phyloP scores from a whole-genome alignment of 2,888 invertebrate species.

The Yponomeuta evonymella region DNA sequence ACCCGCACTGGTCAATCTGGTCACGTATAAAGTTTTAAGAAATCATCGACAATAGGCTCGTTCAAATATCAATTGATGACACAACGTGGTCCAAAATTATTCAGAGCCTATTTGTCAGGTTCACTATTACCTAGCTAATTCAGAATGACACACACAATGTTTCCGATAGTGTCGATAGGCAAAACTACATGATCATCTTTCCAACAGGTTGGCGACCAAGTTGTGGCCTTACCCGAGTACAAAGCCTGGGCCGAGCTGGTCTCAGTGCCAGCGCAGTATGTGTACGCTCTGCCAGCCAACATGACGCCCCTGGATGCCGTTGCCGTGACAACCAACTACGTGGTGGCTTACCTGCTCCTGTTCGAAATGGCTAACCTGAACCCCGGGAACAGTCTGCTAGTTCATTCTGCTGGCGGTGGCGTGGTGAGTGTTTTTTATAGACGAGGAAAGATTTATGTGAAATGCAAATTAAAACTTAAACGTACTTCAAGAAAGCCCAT shows the following conservation, averaged over 20 bases:
- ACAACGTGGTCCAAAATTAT: background rate
- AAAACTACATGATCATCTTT: slow-evolving; percentile 3
- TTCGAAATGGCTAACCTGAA: slow-evolving; percentile 88
- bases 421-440: slow-evolving; percentile 79
- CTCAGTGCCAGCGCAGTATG: slow-evolving; percentile 85
- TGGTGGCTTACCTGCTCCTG: slow-evolving; percentile 89
- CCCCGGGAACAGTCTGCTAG: slow-evolving; percentile 86
- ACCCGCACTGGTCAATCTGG: background rate
- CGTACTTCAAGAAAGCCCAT: too few species aligned
- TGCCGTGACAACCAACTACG: slow-evolving; percentile 90
- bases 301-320: slow-evolving; percentile 88
- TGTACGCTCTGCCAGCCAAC: slow-evolving; percentile 84
- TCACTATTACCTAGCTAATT: background rate
- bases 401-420: slow-evolving; percentile 92
- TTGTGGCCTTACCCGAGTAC: slow-evolving; percentile 89
- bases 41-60: background rate
- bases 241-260: slow-evolving; percentile 92
- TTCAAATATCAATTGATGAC: background rate
- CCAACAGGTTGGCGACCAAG: slow-evolving; percentile 84
- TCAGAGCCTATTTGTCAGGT: background rate
- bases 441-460: too few species aligned
- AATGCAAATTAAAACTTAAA: too few species aligned
- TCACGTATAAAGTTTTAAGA: background rate
- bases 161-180: too few species aligned
- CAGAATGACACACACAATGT: background rate